phyloP scores from a whole-genome alignment of 2,888 invertebrate genomes.

The Crioceris asparagi region DNA sequence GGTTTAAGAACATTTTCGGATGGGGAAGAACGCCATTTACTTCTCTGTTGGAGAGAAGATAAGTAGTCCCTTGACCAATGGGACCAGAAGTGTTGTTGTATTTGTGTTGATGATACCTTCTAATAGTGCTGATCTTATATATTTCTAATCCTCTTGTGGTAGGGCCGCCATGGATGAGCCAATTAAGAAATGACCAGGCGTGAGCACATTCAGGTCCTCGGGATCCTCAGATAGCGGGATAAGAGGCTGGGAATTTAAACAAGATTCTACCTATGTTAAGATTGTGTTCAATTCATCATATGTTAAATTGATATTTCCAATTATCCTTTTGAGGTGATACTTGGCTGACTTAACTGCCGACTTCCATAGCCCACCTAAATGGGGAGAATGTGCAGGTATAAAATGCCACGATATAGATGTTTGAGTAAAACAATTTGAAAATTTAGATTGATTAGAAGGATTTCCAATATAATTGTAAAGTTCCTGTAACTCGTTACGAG shows the following conservation, averaged over 20 bases:
- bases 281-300: conserved; percentile 7
- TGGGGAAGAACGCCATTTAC: too few relatives aligned
- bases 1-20: too few relatives aligned
- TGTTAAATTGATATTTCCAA: conserved; percentile 6
- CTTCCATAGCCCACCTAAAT: conserved; percentile 7
- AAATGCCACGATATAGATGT: conserved; percentile 4
- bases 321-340: conserved; percentile 4
- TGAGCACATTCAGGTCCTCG: too few relatives aligned
- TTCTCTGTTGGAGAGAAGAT: conserved; percentile 10
- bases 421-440: conserved; percentile 2
- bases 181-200: too few relatives aligned
- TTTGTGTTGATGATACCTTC: conserved; percentile 8
- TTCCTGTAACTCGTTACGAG: too few relatives aligned
- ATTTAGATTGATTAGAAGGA: conserved; percentile 1
- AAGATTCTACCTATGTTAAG: conserved; percentile 5
- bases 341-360: conserved; percentile 7
- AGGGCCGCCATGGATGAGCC: conserved; percentile 4
- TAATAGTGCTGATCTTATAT: conserved; percentile 2
- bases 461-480: background rate
- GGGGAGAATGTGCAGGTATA: conserved; percentile 4
- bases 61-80: conserved; percentile 13
- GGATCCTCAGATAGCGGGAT: too few relatives aligned
- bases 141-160: conserved; percentile 3
- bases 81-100: conserved; percentile 11
- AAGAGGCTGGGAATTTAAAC: too few relatives aligned